Percentiles rank a stretch among this genome's conserved stretches.
Conservation (phyloP, 2,888 invertebrate species). For the Poecilobothrus nobilitatus region DNA sequence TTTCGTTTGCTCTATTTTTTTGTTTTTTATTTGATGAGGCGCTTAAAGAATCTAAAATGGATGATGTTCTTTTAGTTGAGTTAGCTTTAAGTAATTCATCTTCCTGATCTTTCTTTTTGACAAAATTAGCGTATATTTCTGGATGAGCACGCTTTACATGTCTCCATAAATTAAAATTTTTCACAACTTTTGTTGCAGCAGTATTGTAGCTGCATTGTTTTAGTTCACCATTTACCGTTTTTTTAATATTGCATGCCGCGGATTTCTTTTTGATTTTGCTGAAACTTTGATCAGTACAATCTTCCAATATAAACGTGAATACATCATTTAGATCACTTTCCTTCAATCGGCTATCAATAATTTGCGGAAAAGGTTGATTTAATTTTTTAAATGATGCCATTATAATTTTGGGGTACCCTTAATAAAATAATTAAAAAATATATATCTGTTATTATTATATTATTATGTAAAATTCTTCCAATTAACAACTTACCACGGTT, state of each 20-base stretch:
- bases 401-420: no score
- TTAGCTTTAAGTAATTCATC: slow-evolving; percentile 8
- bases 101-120: slow-evolving; percentile 8
- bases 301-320: slow-evolving; percentile 9
- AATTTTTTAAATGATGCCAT: no score
- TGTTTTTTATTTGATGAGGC: slow-evolving; percentile 9
- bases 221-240: not conserved
- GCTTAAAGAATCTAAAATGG: slow-evolving; percentile 7
- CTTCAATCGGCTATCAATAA: slow-evolving; percentile 7
- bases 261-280: no score
- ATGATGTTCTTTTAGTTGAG: slow-evolving; percentile 9
- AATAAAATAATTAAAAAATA: no score
- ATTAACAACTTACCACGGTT: no score
- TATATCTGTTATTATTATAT: no score
- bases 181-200: slow-evolving; percentile 8
- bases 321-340: slow-evolving; percentile 8
- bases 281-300: slow-evolving; percentile 7
- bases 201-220: slow-evolving; percentile 8
- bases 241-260: no score
- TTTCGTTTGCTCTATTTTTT: slow-evolving; percentile 9
- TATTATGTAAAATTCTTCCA: no score
- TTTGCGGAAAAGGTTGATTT: no score
- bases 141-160: slow-evolving; percentile 5
- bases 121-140: slow-evolving; percentile 7
- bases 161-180: slow-evolving; percentile 8